Evolutionary conservation across 1,140 invertebrate species (phyloP).

Genomic region (Drosophila ironensis): DNA sequence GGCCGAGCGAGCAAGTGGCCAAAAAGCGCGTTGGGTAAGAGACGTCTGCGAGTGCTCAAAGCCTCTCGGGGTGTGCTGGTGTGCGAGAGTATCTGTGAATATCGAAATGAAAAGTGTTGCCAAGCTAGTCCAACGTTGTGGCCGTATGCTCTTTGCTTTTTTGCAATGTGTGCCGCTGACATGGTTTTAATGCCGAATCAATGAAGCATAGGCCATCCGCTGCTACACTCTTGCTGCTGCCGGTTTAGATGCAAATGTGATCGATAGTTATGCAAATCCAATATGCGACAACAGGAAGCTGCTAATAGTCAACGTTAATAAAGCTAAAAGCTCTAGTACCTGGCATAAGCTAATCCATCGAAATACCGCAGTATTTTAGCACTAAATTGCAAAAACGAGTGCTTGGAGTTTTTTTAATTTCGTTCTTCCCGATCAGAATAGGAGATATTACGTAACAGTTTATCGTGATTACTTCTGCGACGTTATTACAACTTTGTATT

Average conservation of each 20-base stretch:
- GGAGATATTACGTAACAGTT: no score
- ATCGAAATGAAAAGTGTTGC: conserved; percentile 71
- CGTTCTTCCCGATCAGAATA: no score
- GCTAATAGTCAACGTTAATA: conserved; percentile 1
- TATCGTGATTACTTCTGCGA: no score
- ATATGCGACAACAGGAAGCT: conserved; percentile 44
- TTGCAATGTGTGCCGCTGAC: conserved; percentile 68
- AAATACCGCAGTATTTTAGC: no score
- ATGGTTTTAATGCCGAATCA: conserved; percentile 51
- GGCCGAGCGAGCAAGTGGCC: conserved; percentile 34
- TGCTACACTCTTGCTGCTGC: neutral
- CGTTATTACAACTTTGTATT: no score
- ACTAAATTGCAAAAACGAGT: no score
- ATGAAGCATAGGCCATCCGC: conserved; percentile 28
- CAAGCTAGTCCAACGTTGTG: conserved; percentile 35
- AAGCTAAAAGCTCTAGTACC: conserved; percentile 48
- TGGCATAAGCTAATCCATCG: no score
- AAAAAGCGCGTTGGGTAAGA: conserved; percentile 56
- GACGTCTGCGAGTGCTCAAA: conserved; percentile 15
- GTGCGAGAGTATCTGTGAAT: conserved; percentile 3
- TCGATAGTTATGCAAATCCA: conserved; percentile 43
- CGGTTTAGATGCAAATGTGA: conserved; percentile 25
- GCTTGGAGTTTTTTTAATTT: no score
- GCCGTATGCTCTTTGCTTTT: conserved; percentile 29
- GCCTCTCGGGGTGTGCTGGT: neutral